Evolutionary conservation across 2,113 vertebrate genomes (phyloP).

Genomic region (Andinoacara biseriatus): DNA sequence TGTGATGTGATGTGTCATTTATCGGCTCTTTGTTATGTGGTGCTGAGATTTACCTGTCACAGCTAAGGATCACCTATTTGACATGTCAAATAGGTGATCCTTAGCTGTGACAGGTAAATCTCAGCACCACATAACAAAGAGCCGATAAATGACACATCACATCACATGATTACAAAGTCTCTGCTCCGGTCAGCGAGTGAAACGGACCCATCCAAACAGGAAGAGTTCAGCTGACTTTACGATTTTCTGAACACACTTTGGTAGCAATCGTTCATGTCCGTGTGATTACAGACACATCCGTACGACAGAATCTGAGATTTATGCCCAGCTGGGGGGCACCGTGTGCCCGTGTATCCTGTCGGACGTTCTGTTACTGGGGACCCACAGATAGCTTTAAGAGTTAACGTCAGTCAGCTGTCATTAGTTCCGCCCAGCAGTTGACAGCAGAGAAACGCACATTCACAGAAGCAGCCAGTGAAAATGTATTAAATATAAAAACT

Average conservation of each 20-base stretch:
- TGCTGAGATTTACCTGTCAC: not conserved
- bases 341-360: not conserved
- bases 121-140: not conserved
- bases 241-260: not conserved
- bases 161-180: constrained; percentile 41
- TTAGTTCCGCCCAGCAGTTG: not conserved
- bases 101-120: not conserved
- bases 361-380: not conserved
- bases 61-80: not conserved
- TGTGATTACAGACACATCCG: not conserved
- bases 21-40: not conserved
- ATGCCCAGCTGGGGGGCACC: not conserved
- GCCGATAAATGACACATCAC: not conserved
- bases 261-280: not conserved
- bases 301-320: not conserved
- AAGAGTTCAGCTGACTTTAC: not conserved
- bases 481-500: not conserved
- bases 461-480: not conserved
- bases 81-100: not conserved
- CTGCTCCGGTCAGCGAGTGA: not conserved
- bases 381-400: constrained; percentile 7
- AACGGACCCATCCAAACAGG: not conserved
- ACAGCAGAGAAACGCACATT: not conserved
- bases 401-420: not conserved
- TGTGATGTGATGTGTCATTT: constrained; percentile 26